phyloP scores from a whole-genome alignment of 1,140 invertebrate species.

The Polypedilum pembai region DNA sequence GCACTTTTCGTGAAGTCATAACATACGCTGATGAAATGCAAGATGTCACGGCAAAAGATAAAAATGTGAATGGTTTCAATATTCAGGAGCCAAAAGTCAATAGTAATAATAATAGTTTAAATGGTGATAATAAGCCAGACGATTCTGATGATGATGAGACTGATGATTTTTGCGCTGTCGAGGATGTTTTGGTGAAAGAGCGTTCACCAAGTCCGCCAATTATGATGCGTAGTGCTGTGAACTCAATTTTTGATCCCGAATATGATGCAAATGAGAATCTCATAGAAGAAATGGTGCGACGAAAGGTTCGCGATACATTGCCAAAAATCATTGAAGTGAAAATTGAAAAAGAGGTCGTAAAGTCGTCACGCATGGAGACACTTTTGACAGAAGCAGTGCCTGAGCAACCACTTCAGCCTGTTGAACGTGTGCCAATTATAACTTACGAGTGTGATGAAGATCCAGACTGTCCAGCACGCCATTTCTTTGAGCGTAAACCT shows the following conservation, averaged over 20 bases:
- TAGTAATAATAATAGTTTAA: conserved; percentile 46
- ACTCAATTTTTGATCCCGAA: conserved; percentile 25
- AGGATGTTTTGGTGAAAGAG: background rate
- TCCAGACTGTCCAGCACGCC: background rate
- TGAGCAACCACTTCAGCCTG: background rate
- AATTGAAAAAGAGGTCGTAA: conserved; percentile 7
- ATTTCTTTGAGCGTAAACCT: background rate
- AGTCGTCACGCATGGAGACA: background rate
- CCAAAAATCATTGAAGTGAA: conserved; percentile 14
- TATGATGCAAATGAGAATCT: conserved; percentile 27
- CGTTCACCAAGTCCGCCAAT: background rate
- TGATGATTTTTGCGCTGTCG: conserved; percentile 26
- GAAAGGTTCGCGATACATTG: background rate
- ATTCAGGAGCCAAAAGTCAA: conserved; percentile 34
- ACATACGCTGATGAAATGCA: background rate
- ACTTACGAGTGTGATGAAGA: background rate
- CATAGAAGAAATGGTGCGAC: background rate
- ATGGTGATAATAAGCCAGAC: conserved; percentile 39
- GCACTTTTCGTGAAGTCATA: conserved; percentile 34
- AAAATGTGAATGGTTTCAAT: background rate
- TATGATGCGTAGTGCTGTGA: background rate
- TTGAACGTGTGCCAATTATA: background rate
- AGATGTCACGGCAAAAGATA: background rate
- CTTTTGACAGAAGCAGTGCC: background rate
- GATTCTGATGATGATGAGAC: conserved; percentile 36